Percentiles rank a stretch among this genome's conserved stretches.
These are phyloP conservation scores for Aphelenchoides besseyi DNA, from an alignment of 1,140 invertebrate species.

Conservation along the genomic window DNA sequence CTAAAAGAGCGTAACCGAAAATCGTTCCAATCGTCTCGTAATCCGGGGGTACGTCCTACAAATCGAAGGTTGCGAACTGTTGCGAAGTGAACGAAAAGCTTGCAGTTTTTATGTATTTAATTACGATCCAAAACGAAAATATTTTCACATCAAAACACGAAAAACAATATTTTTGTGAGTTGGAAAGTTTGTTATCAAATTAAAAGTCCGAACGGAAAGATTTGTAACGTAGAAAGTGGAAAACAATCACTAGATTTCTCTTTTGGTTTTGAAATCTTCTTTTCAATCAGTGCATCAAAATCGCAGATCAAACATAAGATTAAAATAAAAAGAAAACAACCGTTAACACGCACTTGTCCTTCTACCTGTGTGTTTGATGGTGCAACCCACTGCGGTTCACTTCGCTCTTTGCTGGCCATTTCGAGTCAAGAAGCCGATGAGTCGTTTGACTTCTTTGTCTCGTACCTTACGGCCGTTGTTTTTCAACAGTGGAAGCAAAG, in stretches of 20 bases:
- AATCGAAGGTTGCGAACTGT: not conserved
- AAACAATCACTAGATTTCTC: not conserved
- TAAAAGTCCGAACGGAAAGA: constrained; percentile 9
- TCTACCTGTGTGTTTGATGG: constrained; percentile 58
- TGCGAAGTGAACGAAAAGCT: not conserved
- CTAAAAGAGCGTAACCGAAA: constrained; percentile 58
- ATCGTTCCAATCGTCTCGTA: constrained; percentile 62
- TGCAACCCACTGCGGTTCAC: constrained; percentile 60
- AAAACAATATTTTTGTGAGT: not conserved
- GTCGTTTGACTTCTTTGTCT: too few species aligned
- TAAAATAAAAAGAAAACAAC: not conserved
- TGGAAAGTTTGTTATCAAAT: not conserved
- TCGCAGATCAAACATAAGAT: constrained; percentile 17
- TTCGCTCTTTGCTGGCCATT: constrained; percentile 48
- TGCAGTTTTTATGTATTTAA: constrained; percentile 22
- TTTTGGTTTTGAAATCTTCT: not conserved
- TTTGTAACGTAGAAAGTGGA: constrained; percentile 1
- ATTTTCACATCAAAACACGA: constrained; percentile 7
- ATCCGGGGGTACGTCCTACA: constrained; percentile 62
- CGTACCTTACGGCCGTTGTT: too few species aligned
- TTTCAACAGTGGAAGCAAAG: too few species aligned
- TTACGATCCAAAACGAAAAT: not conserved
- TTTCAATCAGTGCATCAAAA: not conserved
- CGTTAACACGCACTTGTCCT: constrained; percentile 19
- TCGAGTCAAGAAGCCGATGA: too few species aligned